A percentile compares a stretch with the other conserved stretches of the same genome.
phyloP scores from a whole-genome alignment of 2,888 invertebrate species.

The Meloe dianella region DNA sequence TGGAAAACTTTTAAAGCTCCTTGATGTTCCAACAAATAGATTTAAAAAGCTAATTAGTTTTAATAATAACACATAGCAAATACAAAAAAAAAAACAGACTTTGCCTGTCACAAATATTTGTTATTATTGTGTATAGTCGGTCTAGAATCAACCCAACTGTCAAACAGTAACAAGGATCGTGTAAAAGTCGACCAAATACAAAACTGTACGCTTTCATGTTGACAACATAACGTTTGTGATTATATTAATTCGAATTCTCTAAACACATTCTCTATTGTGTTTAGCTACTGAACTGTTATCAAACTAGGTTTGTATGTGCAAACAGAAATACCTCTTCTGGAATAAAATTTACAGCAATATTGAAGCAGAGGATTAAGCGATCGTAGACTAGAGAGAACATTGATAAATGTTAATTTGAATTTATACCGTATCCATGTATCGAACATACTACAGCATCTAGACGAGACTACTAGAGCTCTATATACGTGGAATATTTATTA shows the following conservation, averaged over 20 bases:
- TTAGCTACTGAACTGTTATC: not conserved
- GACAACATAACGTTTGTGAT: no score
- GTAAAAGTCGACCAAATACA: no score
- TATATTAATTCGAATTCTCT: not conserved
- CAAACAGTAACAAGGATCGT: no score
- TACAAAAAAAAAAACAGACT: not conserved
- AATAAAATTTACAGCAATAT: not conserved
- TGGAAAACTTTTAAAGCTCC: not conserved
- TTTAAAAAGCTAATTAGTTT: not conserved
- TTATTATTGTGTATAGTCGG: no score
- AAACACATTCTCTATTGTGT: not conserved
- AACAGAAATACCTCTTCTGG: not conserved
- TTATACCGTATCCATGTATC: not conserved
- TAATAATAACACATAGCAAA: not conserved
- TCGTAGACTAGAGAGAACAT: not conserved
- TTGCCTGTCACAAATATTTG: not conserved
- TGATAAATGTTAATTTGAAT: slow-evolving; percentile 10
- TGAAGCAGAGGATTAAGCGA: not conserved
- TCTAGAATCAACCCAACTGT: no score
- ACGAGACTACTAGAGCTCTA: not conserved
- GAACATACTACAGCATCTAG: not conserved
- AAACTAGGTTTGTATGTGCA: not conserved
- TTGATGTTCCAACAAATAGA: not conserved
- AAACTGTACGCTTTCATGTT: no score
- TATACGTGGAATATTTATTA: not conserved